A percentile compares a stretch with the other conserved stretches of the same genome.
Evolutionary conservation across 2,797 vertebrate genomes (phyloP).

Genomic region (Hydrophis major): DNA sequence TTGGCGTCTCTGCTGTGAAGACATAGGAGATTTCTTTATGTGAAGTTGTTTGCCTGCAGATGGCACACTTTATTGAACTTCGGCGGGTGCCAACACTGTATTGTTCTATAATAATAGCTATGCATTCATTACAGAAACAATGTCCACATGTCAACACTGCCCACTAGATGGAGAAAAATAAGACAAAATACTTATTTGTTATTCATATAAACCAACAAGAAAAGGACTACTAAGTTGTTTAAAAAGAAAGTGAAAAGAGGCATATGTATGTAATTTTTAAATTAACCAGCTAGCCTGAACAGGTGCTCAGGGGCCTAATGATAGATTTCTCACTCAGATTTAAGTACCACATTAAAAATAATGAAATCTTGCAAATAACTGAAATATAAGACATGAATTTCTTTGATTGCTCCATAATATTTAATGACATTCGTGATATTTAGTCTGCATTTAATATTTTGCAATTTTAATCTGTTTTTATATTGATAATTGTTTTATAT

Average conservation of each 20-base stretch:
- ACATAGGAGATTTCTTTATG: constrained; percentile 97
- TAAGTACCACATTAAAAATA: neutral
- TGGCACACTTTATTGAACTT: constrained; percentile 93
- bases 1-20: constrained; percentile 87
- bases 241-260: neutral
- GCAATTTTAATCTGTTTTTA: neutral
- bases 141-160: constrained; percentile 96
- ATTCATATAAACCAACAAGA: neutral
- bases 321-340: neutral
- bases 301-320: neutral
- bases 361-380: neutral
- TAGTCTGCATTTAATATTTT: neutral
- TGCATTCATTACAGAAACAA: constrained; percentile 96
- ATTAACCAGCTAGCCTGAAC: neutral
- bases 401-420: neutral
- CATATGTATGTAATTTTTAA: neutral
- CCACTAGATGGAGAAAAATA: constrained; percentile 77
- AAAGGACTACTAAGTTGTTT: neutral
- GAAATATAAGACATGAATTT: neutral
- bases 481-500: neutral
- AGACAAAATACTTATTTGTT: neutral
- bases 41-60: constrained; percentile 93
- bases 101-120: constrained; percentile 94
- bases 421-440: neutral
- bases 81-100: constrained; percentile 91